Percentiles rank a stretch among this genome's conserved stretches.
Evolutionary conservation across 2,797 vertebrate genomes (phyloP).

Genomic region (Neostethus bicornis): DNA sequence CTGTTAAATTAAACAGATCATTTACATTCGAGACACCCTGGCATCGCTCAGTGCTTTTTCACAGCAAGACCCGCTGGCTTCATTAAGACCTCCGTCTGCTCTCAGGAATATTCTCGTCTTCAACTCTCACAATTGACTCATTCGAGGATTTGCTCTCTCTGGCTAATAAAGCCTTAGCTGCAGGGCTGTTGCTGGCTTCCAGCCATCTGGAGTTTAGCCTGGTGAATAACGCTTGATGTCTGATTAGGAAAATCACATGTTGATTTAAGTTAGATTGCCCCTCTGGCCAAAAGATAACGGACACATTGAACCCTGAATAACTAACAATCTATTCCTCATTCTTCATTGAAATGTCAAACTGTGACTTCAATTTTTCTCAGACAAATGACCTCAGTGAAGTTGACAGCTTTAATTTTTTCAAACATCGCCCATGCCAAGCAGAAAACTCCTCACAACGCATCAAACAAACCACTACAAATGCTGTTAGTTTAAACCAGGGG

Average conservation of each 20-base stretch:
- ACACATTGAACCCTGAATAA: not conserved
- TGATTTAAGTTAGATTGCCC: conserved; percentile 7
- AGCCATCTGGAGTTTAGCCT: conserved; percentile 26
- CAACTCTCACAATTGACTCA: conserved; percentile 36
- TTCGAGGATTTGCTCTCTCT: conserved; percentile 31
- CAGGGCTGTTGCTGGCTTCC: conserved; percentile 35
- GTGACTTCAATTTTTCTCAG: not conserved
- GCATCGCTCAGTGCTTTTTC: conserved; percentile 46
- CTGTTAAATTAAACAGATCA: conserved; percentile 56
- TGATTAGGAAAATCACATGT: conserved; percentile 25
- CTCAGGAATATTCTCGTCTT: conserved; percentile 48
- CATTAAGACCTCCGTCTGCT: conserved; percentile 66
- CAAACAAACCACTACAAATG: too few species aligned
- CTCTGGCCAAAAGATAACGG: conserved; percentile 11
- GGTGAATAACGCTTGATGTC: conserved; percentile 37
- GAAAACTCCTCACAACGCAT: too few species aligned
- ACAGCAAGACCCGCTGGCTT: conserved; percentile 58
- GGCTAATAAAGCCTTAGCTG: conserved; percentile 53
- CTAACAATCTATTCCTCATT: not conserved
- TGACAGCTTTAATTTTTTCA: too few species aligned
- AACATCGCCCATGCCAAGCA: too few species aligned
- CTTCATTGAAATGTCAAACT: not conserved
- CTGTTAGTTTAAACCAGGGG: too few species aligned
- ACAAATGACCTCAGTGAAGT: not conserved
- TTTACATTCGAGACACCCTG: conserved; percentile 56